Conservation (phyloP, 2,888 invertebrate species). For the Acanthococcus lagerstroemiae region DNA sequence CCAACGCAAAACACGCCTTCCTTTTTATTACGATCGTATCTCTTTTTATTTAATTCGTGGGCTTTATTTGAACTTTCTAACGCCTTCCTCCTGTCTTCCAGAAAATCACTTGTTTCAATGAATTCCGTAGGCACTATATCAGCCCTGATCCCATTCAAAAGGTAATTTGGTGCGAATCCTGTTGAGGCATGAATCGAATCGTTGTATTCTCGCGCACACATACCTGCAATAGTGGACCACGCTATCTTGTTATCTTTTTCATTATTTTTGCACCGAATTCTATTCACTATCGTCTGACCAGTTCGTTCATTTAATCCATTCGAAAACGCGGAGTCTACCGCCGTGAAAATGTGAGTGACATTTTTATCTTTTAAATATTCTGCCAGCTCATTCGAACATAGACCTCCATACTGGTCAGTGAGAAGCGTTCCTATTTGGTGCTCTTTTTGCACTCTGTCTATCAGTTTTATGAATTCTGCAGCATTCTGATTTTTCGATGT, state of each 20-base stretch:
- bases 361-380: background rate
- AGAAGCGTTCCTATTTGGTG: slow-evolving; percentile 4
- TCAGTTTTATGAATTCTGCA: slow-evolving; percentile 37
- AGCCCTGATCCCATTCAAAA: background rate
- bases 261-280: background rate
- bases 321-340: background rate
- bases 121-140: background rate
- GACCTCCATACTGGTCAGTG: background rate
- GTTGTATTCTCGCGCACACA: slow-evolving; percentile 34
- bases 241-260: slow-evolving; percentile 5
- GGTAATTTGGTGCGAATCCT: background rate
- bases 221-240: slow-evolving; percentile 34
- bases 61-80: background rate
- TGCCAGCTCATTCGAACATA: background rate
- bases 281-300: background rate
- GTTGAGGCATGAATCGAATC: background rate
- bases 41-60: background rate
- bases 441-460: background rate
- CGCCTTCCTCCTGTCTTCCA: background rate
- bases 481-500: slow-evolving; percentile 37
- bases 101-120: background rate
- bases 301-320: background rate
- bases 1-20: background rate
- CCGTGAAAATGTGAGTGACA: background rate
- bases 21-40: background rate